Base-by-base conservation (phyloP, 2,113 vertebrate species). In the Marcusenius ussheri region DNA sequence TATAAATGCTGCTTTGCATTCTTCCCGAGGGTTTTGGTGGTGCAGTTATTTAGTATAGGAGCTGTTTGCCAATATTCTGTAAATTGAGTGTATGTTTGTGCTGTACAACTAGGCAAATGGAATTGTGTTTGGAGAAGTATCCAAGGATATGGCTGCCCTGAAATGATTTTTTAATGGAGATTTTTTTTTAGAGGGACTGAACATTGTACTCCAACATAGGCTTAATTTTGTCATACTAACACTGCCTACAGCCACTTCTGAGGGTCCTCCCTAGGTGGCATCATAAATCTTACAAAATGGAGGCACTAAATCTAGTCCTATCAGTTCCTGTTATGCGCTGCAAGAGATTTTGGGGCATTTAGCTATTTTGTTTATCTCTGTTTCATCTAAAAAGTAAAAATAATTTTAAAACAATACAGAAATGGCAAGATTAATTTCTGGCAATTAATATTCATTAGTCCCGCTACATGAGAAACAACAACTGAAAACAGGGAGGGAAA, bases 111-210 rank as follows among this genome's bases (percentile, higher is more conserved):
- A 83, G 90, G 91, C 90, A 31, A 91, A 89, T 91, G 91, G 21
- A 45, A 90, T 91, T 90, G 91, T 94, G 93, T 74, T 91, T 91
- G 86, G 91, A 93, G 93, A 91, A 92, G 95, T 95, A 47, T 19
- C 94, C 93, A 95, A 95, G 94, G 96, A 93, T 92, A 95, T 94
- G 31, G 66, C 90, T 46, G 83, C 90, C 90, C 91, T 90, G 88
- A 91, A 94, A 94, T 92, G 93, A 93, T 31, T 31, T 66, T 91
- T 88, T 24, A 46, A 46, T 56, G 19, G 17, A 3, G 17, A 53
- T 19, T 53, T 53, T 53, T 47, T 51, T 19, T 91, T 90, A 91
- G 92, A 62, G 86, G 92, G 92, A 39, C 15, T 80, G n/a, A 39
- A 17, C 70, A 77, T 42, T 91, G 90, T 9, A 45, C 35, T 90